These are phyloP conservation scores for Tholera decimalis DNA, from an alignment of 2,888 invertebrate genomes.

Conservation along the genomic window DNA sequence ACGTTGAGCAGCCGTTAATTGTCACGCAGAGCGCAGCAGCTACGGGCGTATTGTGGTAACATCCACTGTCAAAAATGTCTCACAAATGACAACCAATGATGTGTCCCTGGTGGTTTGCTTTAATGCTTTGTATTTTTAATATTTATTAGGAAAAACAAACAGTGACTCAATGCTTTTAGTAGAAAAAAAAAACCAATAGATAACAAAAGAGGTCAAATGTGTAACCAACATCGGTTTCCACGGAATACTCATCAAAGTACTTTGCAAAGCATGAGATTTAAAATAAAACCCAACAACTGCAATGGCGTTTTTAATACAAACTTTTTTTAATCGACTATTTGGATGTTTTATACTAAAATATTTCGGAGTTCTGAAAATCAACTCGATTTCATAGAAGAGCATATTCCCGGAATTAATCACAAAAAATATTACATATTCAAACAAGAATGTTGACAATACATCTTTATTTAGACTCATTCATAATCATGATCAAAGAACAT, in stretches of 20 bases:
- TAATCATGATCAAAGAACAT: constrained; percentile 3
- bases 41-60: constrained; percentile 52
- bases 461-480: not conserved
- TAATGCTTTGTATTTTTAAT: not conserved
- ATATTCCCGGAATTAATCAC: not conserved
- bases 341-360: no score
- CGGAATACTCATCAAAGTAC: no score
- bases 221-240: no score
- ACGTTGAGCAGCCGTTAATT: constrained; percentile 31
- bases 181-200: no score
- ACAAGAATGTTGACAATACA: not conserved
- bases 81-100: constrained; percentile 25
- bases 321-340: no score
- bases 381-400: no score
- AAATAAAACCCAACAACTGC: no score
- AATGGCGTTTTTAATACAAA: no score
- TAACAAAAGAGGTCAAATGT: no score
- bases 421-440: not conserved
- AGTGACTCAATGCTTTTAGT: no score
- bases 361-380: no score
- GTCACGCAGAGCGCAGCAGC: constrained; percentile 45
- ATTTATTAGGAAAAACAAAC: not conserved
- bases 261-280: no score
- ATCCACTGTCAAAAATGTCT: constrained; percentile 35
- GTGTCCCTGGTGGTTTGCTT: not conserved